Evolutionary conservation across 1,140 invertebrate species (phyloP), one percentile per base, ranked within the genome.

Genomic region (Caenorhabditis remanei): DNA sequence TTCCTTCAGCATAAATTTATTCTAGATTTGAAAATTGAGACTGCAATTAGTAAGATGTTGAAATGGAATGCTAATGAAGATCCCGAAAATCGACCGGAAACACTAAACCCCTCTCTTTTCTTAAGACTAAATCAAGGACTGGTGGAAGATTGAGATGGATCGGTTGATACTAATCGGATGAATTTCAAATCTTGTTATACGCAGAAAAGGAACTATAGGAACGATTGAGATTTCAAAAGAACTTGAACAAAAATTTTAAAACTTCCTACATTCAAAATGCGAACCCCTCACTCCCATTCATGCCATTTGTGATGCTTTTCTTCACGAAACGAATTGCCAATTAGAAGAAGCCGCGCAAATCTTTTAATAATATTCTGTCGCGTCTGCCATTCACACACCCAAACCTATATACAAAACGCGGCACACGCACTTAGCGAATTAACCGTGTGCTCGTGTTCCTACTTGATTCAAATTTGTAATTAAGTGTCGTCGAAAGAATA

Each of bases 381-480:
- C 65, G 40, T 50, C 71, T 79, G 71, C 71, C 71, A 79, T 79
- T 53, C 71, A 50, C 71, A 79, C 43, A 50, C 32, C 32, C 32
- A 9, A 40, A 53, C 50, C 50, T 16, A 53, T 41, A 4, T 13
- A 32, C 19, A 24, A 79, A 48, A 24, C 71, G n/a, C 71, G 2
- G 19, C 46, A 50, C 16, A 50, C n/a, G 71, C 71, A 79, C 71
- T 79, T 50, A 79, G 53, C 71, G 46, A 79, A 79, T 53, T 48
- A 79, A 79, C 46, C 71, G 71, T 79, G 71, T 50, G 71, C 71
- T 79, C 71, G 43, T 53, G 50, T 53, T 79, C 21, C 46, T 79
- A 50, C 71, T 79, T 79, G 71, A 79, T 79, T 79, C 71, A 79
- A 79, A 79, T 79, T 79, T 79, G 71, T 79, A 79, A 79, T 79